Conservation (phyloP, 2,888 invertebrate genomes). For the Dugesia japonica region DNA sequence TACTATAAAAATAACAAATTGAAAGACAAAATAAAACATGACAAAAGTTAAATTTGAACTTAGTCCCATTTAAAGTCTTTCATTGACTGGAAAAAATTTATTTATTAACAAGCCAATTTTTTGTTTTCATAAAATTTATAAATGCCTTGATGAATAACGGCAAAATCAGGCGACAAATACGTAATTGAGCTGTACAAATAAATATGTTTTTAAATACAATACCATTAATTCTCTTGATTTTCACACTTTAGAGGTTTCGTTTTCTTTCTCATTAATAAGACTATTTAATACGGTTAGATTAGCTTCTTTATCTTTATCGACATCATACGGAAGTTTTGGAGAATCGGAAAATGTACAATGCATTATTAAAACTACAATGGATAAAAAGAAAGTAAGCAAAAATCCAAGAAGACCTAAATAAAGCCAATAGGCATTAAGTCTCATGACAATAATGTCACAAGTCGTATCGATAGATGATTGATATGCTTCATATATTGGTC, state of each 20-base stretch:
- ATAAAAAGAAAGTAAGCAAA: not conserved
- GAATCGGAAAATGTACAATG: not conserved
- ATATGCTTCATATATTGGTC: conserved; percentile 23
- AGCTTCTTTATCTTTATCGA: not conserved
- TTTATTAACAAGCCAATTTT: conserved; percentile 9
- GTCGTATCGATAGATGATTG: not conserved
- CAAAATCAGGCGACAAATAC: not conserved
- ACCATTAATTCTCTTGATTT: not conserved
- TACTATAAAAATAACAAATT: too few species aligned
- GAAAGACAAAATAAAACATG: not conserved
- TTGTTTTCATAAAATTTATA: not conserved
- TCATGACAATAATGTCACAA: not conserved
- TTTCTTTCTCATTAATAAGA: not conserved
- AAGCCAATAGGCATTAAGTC: conserved; percentile 7
- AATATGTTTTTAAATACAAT: not conserved
- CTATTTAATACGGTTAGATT: not conserved
- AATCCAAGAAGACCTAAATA: not conserved
- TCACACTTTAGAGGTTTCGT: not conserved
- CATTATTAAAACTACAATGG: not conserved
- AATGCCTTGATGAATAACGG: not conserved
- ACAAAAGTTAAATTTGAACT: not conserved
- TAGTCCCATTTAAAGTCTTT: not conserved
- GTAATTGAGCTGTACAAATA: not conserved
- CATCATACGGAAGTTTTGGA: not conserved
- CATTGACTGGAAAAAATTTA: not conserved